Percentiles rank a stretch among this genome's conserved stretches.
Conservation (phyloP, 2,113 vertebrate species). For the Narcine bancroftii region DNA sequence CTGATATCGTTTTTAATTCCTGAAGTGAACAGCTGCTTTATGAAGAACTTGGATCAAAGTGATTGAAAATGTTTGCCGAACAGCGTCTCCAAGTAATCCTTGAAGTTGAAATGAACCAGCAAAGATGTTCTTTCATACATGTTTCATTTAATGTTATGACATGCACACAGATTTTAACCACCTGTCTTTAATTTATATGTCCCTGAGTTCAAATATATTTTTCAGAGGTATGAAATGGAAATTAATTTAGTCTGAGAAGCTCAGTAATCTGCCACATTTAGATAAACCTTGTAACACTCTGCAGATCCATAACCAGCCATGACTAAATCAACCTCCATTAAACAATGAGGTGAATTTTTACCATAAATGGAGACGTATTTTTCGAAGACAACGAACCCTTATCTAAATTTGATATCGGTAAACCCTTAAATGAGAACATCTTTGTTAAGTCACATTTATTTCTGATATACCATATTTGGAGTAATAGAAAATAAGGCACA, state of each 20-base stretch:
- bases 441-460: not conserved
- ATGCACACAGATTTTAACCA: not conserved
- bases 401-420: not conserved
- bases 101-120: not conserved
- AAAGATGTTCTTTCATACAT: not conserved
- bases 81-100: not conserved
- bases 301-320: not conserved
- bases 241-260: conserved; percentile 8
- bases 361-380: not conserved
- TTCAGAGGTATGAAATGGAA: conserved; percentile 23
- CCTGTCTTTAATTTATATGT: conserved; percentile 6
- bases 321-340: not conserved
- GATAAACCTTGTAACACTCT: not conserved
- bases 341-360: not conserved
- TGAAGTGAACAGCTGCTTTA: not conserved
- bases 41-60: not conserved
- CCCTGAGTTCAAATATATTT: not conserved
- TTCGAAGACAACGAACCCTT: not conserved
- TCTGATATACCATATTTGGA: not conserved
- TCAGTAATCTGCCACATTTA: not conserved
- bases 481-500: too few relatives aligned
- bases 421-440: not conserved
- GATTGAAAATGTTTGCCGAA: not conserved
- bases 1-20: not conserved
- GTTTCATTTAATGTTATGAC: conserved; percentile 4